Conservation (phyloP, 2,797 vertebrate genomes). For the Crossoptilon crossoptilon region DNA sequence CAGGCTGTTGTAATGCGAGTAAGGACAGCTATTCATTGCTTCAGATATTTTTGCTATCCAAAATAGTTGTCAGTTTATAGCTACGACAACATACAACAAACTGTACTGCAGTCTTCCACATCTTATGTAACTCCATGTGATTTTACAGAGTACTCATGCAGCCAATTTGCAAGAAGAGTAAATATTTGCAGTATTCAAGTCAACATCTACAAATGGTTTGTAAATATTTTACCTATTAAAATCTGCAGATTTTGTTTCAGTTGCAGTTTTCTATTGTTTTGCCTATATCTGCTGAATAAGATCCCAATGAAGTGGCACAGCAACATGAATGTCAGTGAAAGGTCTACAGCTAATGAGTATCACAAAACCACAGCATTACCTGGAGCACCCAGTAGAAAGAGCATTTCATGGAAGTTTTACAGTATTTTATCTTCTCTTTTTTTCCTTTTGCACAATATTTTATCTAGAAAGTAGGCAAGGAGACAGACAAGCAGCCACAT, state of each 20-base stretch:
- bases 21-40: background rate
- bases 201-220: background rate
- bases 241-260: background rate
- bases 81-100: background rate
- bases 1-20: background rate
- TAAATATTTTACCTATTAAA: slow-evolving; percentile 48
- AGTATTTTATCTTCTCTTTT: background rate
- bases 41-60: background rate
- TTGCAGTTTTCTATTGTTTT: background rate
- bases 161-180: slow-evolving; percentile 6
- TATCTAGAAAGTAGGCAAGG: background rate
- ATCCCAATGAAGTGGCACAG: background rate
- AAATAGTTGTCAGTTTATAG: background rate
- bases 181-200: slow-evolving; percentile 55
- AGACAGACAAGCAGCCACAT: background rate
- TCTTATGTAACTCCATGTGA: background rate
- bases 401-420: background rate
- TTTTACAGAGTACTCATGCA: background rate
- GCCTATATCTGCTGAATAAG: background rate
- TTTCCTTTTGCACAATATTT: background rate
- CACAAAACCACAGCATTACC: background rate
- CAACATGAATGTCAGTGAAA: background rate
- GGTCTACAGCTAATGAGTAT: background rate
- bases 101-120: background rate
- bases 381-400: background rate